Percentiles rank a stretch among this genome's conserved stretches.
phyloP scores from a whole-genome alignment of 2,113 vertebrate genomes.

The Emydocephalus ijimae region DNA sequence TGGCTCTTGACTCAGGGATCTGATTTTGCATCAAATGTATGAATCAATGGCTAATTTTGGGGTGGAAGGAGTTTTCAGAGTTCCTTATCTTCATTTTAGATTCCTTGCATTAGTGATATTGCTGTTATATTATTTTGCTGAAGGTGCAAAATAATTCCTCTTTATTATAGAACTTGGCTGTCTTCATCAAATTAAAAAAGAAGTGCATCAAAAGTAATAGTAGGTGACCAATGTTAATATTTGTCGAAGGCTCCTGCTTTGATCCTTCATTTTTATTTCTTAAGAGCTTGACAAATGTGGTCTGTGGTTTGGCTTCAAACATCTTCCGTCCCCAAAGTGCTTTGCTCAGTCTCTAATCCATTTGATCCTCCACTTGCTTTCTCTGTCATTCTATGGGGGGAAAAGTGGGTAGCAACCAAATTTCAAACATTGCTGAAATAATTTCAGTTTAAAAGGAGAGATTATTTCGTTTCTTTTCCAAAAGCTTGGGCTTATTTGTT shows the following conservation, averaged over 20 bases:
- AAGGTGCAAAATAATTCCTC: conserved; percentile 67
- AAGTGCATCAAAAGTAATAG: conserved; percentile 79
- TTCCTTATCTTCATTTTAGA: conserved; percentile 57
- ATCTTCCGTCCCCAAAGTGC: conserved; percentile 66
- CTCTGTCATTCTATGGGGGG: conserved; percentile 49
- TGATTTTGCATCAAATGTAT: background rate
- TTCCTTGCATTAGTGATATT: conserved; percentile 57
- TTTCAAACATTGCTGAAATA: conserved; percentile 46
- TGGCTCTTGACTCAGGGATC: background rate
- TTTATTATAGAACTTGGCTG: conserved; percentile 61
- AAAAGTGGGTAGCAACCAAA: conserved; percentile 38
- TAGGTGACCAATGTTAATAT: conserved; percentile 83
- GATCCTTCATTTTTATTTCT: conserved; percentile 75
- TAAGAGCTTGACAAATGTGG: conserved; percentile 78
- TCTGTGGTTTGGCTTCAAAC: conserved; percentile 75
- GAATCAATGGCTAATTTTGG: conserved; percentile 57
- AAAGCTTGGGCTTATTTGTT: background rate
- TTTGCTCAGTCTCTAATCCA: conserved; percentile 67
- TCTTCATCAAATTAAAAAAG: conserved; percentile 59
- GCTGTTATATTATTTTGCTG: conserved; percentile 55
- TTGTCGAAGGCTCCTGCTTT: conserved; percentile 77
- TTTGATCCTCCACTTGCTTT: conserved; percentile 71
- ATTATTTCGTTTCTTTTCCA: background rate
- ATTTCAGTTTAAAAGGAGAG: conserved; percentile 10
- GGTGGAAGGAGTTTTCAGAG: background rate